Base-by-base conservation (phyloP, 2,888 invertebrate genomes). In the Troilus luridus region DNA sequence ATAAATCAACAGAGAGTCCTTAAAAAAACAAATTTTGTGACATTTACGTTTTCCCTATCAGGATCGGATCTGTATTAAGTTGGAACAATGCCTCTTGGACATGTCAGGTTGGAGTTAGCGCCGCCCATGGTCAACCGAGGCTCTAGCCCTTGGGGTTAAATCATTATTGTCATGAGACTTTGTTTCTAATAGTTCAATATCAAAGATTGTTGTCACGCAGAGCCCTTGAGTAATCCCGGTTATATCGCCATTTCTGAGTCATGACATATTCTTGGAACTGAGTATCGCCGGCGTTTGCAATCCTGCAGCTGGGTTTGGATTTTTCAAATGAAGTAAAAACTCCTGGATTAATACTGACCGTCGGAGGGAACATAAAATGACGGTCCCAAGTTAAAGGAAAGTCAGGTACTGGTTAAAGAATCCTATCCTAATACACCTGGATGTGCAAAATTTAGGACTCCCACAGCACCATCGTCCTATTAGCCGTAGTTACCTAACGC, bases 31-130 rank as follows among this genome's bases (percentile, higher is more conserved):
- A 21, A 62, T 24, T 11, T 67, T 24, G 67, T 81, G 81, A 81
- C 81, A 81, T 81, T 81, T 81, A 54, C 81, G 81, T 81, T 81
- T 81, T 54, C 54, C n/a, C 21, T 21, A 81, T 81, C 81, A 54
- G 0, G 21, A 41, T 54, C 27, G 21, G 54, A 54, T 56, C 41
- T 17, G 54, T 2, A 21, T n/a, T 64, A 2, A 2, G 64, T 21
- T 21, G 10, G 11, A 5, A 12, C 67, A 67, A 67, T 67, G 67
- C 67, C 67, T 24, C 14, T 14, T 67, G 67, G 24, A 67, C 67
- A 81, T 81, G 81, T 81, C 19, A 81, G 54, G 54, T 54, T 54
- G 54, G 81, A 81, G 54, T 81, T 56, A 81, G 56, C 19, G 56
- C 54, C n/a, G 81, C 41, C 81, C 81, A 54, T 81, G 81, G 54